phyloP scores from a whole-genome alignment of 2,797 vertebrate genomes.

The Octomys mimax region DNA sequence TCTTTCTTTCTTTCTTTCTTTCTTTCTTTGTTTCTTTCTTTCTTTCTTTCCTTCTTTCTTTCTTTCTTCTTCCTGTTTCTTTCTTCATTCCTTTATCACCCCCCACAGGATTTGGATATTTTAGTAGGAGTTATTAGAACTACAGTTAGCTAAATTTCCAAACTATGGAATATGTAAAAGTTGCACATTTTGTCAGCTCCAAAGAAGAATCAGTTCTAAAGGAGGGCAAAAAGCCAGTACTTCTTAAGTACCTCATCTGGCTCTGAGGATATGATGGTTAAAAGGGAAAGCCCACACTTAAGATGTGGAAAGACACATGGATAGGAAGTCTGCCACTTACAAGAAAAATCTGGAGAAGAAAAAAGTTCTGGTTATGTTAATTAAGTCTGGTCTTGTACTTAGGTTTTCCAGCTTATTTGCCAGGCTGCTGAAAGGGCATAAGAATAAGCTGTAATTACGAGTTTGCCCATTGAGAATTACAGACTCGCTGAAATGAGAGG shows the following conservation, averaged over 20 bases:
- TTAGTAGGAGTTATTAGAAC: not conserved
- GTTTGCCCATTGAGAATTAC: constrained; percentile 67
- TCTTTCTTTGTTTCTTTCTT: too few species aligned
- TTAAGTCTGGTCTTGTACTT: constrained; percentile 70
- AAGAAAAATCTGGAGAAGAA: constrained; percentile 53
- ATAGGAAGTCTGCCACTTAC: constrained; percentile 18
- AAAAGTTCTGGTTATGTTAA: constrained; percentile 34
- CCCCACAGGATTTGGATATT: not conserved
- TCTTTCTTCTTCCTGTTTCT: not conserved
- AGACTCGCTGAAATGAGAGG: constrained; percentile 64
- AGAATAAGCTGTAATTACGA: constrained; percentile 58
- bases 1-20: not conserved
- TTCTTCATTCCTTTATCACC: too few species aligned
- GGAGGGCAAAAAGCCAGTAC: not conserved
- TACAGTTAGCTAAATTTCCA: not conserved
- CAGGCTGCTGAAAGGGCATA: constrained; percentile 25
- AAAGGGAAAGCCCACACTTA: not conserved
- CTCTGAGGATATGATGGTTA: not conserved
- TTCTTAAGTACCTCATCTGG: not conserved
- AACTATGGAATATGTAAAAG: not conserved
- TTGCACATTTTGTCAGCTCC: not conserved
- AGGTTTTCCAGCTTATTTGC: constrained; percentile 68
- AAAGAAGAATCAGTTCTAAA: constrained; percentile 21
- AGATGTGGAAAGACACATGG: not conserved
- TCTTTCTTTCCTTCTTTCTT: not conserved